Base-by-base conservation (phyloP, 2,888 invertebrate species). In the Meteorus colon region DNA sequence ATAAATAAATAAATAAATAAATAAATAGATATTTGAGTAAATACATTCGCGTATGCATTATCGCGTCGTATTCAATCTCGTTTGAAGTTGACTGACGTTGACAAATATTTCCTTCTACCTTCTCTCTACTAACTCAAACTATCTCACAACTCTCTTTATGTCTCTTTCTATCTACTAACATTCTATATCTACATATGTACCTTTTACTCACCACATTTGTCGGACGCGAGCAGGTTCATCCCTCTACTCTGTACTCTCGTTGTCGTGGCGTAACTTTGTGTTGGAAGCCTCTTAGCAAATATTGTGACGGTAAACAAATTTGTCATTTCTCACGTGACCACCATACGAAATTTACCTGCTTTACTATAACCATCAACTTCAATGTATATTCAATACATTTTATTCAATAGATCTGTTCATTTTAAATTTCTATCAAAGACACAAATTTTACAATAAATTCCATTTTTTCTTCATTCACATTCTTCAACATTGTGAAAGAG, bases 271-370 rank as follows among this genome's bases (percentile, higher is more conserved):
- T 48, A 24, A n/a, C 48, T 48, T 1, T 48, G 48, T 48, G 48
- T 48, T 24, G 66, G 48, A 73, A 73, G 55, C 59, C 76, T 76
- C 75, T 67, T 45, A 74, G 81, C 78, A 81, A 84, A 83, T 82
- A 85, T 83, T 81, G 79, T 77, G 72, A 76, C 69, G 77, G 82
- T 80, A 84, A 84, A 84, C 83, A 84, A 82, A 83, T 84, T 85
- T 84, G 81, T 82, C 83, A 83, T 81, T 81, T 76, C 77, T 81
- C 78, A 78, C 76, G 73, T 80, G 81, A 75, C 78, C 77, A 72
- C 62, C 62, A 41, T 37, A 65, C 29, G 66, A 45, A 68, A 45
- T 31, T 14, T 31, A 29, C 16, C 48, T 51, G 31, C 27, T n/a
- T 31, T 16, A 51, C 51, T 29, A 48, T 31, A 68, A 10, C n/a